Evolutionary conservation across 1,140 invertebrate genomes (phyloP), one percentile per base, ranked within the genome.

Genomic region (Trachymyrmex cornetzi): DNA sequence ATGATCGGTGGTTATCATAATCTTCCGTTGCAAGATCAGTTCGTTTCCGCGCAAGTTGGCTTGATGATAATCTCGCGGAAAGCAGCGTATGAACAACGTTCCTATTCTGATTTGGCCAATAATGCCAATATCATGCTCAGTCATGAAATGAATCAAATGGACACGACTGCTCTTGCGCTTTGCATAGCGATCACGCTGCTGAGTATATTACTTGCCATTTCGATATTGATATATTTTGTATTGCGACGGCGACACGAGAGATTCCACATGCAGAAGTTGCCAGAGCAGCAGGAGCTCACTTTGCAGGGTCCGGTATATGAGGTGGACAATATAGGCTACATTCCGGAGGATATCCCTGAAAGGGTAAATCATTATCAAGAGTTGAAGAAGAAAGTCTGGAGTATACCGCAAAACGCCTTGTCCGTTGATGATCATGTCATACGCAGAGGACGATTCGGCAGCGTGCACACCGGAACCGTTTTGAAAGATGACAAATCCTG

Each of bases 1-100:
- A 96, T 95, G 7, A 98, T 98, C 92, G 97, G 97, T 86, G 96
- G 96, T 0, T 99, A 97, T 93, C 97, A 96, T 79, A 99, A 99
- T 95, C 97, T 97, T 14, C 98, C 98, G 1, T 93, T 99, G 27
- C 95, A 97, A 61, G 92, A 96, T 57, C 95, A 96, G 22, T 95
- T 93, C 34, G 89, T 85, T 9, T 87, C 89, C 19, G 93, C 94
- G 6, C 96, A 97, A 87, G 96, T 99, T 7, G 97, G 97, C 64
- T 92, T 98, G 64, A 98, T 97, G 12, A 94, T 98, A 59, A 96
- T 98, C 12, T 98, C 97, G 93, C 96, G 96, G 57, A 95, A 97
- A 24, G 96, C 97, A 81, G 95, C 96, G 84, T 95, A 97, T 19
- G 96, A 95, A 9, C 97, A 97, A 92, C 95, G 96, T 3, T 95